Percentiles rank a stretch among this genome's conserved stretches.
Conservation (phyloP, 2,888 invertebrate species). For the Heliconius ethilla region DNA sequence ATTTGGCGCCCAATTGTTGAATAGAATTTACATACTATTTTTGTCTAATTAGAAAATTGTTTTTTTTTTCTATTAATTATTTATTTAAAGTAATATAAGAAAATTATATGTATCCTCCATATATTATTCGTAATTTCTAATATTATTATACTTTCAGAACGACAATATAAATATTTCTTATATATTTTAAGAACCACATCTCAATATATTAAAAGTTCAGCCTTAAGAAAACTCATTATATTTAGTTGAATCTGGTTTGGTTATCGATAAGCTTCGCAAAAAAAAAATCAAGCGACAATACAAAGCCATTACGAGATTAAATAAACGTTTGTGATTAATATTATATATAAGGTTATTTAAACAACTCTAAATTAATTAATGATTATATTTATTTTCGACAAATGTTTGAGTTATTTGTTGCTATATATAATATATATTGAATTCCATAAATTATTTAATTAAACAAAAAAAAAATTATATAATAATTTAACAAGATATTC, state of each 20-base stretch:
- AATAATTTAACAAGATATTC: not conserved
- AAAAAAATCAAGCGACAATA: slow-evolving; percentile 55
- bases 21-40: not conserved
- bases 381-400: not conserved
- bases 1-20: slow-evolving; percentile 43
- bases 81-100: too few relatives aligned
- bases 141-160: too few relatives aligned
- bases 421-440: not conserved
- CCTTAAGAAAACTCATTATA: slow-evolving; percentile 48
- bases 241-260: slow-evolving; percentile 42
- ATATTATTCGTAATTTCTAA: too few relatives aligned
- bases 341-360: slow-evolving; percentile 37
- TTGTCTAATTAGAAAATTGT: too few relatives aligned
- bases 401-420: not conserved
- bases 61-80: too few relatives aligned
- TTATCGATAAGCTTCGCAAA: slow-evolving; percentile 47
- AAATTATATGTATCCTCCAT: too few relatives aligned
- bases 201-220: too few relatives aligned
- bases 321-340: slow-evolving; percentile 58
- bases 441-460: too few relatives aligned
- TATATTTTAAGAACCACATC: too few relatives aligned
- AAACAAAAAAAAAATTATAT: not conserved
- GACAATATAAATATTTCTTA: too few relatives aligned
- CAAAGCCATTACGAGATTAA: slow-evolving; percentile 65
- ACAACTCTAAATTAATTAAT: not conserved